Evolutionary conservation across 2,797 vertebrate species (phyloP).

Genomic region (Phalanger gymnotis): DNA sequence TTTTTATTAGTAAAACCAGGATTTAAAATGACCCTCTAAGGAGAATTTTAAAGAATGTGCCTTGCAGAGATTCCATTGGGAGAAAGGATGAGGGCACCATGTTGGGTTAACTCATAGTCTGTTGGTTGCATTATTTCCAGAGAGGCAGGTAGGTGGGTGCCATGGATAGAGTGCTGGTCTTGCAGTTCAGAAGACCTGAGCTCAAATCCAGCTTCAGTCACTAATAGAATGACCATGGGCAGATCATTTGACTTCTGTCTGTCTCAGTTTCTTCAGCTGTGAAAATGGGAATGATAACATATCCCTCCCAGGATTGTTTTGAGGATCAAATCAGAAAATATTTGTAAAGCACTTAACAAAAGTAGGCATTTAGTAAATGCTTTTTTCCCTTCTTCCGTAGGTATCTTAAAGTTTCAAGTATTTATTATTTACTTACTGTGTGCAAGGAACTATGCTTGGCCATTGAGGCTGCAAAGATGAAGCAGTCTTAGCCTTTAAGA

Average conservation of each 20-base stretch:
- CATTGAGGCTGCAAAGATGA: not conserved
- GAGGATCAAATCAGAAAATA: slow-evolving; percentile 30
- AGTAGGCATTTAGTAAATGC: not conserved
- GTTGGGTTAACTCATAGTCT: not conserved
- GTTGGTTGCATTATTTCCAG: not conserved
- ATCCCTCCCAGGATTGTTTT: not conserved
- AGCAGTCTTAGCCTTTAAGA: not conserved
- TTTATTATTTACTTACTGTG: not conserved
- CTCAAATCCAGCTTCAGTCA: not conserved
- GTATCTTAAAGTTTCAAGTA: not conserved
- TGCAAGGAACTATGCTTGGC: not conserved
- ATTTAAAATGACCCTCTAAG: not conserved
- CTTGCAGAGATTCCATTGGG: not conserved
- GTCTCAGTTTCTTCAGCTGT: not conserved
- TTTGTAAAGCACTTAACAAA: not conserved
- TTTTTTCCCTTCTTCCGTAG: not conserved
- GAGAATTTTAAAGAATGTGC: not conserved
- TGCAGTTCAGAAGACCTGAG: not conserved
- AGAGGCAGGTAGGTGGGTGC: not conserved
- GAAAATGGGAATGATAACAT: not conserved
- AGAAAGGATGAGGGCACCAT: not conserved
- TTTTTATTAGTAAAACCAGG: not conserved
- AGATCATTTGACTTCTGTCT: not conserved
- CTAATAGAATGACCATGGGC: not conserved
- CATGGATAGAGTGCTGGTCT: not conserved